These are phyloP conservation scores for Phorcus lineatus DNA, from an alignment of 2,888 invertebrate species.

Conservation along the genomic window DNA sequence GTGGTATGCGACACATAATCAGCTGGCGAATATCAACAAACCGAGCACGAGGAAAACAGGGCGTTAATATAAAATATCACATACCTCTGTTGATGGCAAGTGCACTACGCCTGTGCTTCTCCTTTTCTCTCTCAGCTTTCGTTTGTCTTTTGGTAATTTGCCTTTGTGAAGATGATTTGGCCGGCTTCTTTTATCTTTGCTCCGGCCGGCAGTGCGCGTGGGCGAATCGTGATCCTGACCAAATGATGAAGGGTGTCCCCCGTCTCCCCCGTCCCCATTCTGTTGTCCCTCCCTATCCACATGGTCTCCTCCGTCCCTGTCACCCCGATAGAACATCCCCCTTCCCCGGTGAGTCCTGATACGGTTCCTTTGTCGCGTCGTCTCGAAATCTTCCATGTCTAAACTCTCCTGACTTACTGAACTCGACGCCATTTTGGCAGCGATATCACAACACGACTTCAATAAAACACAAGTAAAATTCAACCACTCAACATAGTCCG, in stretches of 20 bases:
- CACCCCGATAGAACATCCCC: conserved; percentile 53
- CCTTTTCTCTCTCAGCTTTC: conserved; percentile 80
- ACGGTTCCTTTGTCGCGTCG: conserved; percentile 78
- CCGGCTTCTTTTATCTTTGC: conserved; percentile 76
- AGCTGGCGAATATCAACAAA: background rate
- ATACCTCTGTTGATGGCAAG: conserved; percentile 80
- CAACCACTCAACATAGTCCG: background rate
- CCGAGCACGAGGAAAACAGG: background rate
- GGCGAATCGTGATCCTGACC: conserved; percentile 73
- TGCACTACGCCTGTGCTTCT: conserved; percentile 80
- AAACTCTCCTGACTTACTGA: conserved; percentile 81
- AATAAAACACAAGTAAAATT: conserved; percentile 10
- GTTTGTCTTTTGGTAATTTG: conserved; percentile 79
- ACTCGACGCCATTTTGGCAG: conserved; percentile 78
- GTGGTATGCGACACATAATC: background rate
- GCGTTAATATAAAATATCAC: conserved; percentile 34
- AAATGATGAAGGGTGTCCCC: conserved; percentile 29
- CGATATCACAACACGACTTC: background rate
- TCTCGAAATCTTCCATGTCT: conserved; percentile 78
- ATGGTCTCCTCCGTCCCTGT: conserved; percentile 48
- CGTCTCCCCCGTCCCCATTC: conserved; percentile 41
- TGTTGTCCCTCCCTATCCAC: conserved; percentile 40
- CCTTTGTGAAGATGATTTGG: conserved; percentile 79
- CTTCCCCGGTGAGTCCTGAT: conserved; percentile 78
- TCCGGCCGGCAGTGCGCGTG: conserved; percentile 71